Base-by-base conservation (phyloP, 2,113 vertebrate species). In the Oryzias woworae region DNA sequence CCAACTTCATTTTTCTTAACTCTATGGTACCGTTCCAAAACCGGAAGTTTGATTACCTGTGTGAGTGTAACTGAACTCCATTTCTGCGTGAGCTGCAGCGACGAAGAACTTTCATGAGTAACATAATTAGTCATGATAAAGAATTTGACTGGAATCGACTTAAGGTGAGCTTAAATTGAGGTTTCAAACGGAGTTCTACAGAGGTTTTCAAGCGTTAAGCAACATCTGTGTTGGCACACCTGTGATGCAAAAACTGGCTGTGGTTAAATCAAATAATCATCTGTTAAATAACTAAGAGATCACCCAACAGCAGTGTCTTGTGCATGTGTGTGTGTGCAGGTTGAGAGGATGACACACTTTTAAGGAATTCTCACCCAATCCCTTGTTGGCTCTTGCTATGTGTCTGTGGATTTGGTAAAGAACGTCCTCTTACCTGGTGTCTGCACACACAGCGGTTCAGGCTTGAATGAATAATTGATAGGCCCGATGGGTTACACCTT, bases 261-360 rank as follows among this genome's bases (percentile, higher is more conserved):
- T 66, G 20, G 24, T 61, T 56, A 53, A 63, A 50, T 58, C 46
- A 36, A 50, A 75, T 75, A 82, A 82, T 85, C 69, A 77, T 76
- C 77, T 66, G 48, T 5, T 2, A 43, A 46, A 63, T 44, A 59
- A 36, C 36, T 36, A 78, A 68, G 57, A 41, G 70, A 20, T 18
- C 53, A 14, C 49, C 53, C 20, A 20, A 10, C 44, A 26, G 16
- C 41, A 43, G 66, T 66, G n/a, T 51, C n/a, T 43, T 49, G 45
- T 48, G 24, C 31, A 42, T 15, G 26, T 20, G 7, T 28, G 6
- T 49, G 53, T 31, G 45, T 50, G 57, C 20, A 46, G 42, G 20
- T 23, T 43, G 22, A 48, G 14, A 8, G 22, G 26, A 22, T 23
- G 13, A 70, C 41, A 70, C 41, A 2, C 56, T 44, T 23, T 17